Evolutionary conservation across 92 coral and sea anemone species (phyloP).

Genomic region (Zoanthus sansibaricus): DNA sequence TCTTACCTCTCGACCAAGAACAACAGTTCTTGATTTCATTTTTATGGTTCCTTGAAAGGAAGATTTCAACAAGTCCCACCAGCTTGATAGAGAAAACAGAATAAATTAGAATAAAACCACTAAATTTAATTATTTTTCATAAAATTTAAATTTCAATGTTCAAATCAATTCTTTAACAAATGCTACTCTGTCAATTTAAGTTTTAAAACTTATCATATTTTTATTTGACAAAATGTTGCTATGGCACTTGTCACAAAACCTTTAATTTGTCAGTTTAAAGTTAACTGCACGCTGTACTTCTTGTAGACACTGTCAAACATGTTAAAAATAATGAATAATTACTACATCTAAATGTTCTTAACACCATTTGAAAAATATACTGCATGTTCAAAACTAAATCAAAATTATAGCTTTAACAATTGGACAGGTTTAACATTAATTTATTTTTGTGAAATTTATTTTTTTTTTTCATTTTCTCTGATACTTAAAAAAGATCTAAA

Average conservation of each 20-base stretch:
- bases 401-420: too few species aligned
- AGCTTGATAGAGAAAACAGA: not conserved
- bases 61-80: conserved; percentile 61
- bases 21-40: conserved; percentile 90
- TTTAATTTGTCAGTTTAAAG: too few species aligned
- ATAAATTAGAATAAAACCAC: conserved; percentile 2
- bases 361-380: too few species aligned
- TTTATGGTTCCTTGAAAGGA: conserved; percentile 78
- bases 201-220: conserved; percentile 15
- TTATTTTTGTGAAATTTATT: too few species aligned
- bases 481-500: too few species aligned
- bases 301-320: too few species aligned
- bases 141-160: not conserved
- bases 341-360: too few species aligned
- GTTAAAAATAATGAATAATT: too few species aligned
- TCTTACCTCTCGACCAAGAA: conserved; percentile 88
- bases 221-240: not conserved
- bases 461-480: too few species aligned
- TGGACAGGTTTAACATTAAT: too few species aligned
- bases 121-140: not conserved
- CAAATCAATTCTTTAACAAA: not conserved
- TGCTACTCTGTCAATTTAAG: conserved; percentile 8
- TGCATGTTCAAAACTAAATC: too few species aligned
- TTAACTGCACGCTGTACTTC: too few species aligned
- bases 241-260: not conserved